Evolutionary conservation across 2,113 vertebrate species (phyloP), one percentile per base, ranked within the genome.

Genomic region (Platycercus adscitus): DNA sequence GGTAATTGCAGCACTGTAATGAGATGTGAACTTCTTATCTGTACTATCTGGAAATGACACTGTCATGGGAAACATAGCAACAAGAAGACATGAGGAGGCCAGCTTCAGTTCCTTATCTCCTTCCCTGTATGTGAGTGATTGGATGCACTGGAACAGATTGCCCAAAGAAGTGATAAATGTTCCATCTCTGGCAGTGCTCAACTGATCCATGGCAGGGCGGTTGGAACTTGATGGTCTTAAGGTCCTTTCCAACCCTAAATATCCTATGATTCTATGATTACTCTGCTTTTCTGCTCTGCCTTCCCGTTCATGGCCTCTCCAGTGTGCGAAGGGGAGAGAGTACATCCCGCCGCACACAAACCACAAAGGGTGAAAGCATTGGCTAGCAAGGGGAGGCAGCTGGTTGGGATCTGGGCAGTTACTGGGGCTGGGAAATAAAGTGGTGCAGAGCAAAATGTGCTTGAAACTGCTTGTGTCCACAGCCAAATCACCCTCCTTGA

Each of bases 241-340:
- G 20, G 55, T 56, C 55, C 13, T n/a, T 56, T 56, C 19, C 20
- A n/a, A 21, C 55, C 20, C 55, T 56, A 56, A 56, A 33, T 56
- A 14, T 56, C 33, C 12, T n/a, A 53, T 17, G 52, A 53, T 53
- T 53, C 28, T 53, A 23, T n/a, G 35, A 56, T 73, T 72, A 17
- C 21, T 68, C 46, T 91, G 75, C 39, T 88, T 85, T 79, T 65
- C 76, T 94, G 20, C 31, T 11, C 50, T 66, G 46, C 16, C 9
- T 5, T 68, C 18, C 33, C 15, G 2, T 13, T 90, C 29, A 64
- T 0, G 0, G 41, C 65, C 17, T 87, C 8, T 12, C 16, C 56
- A 80, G 41, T 4, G 1, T 26, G 52, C 47, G 19, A 49, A n/a
- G 35, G 31, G 46, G 56, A 50, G 50, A 63, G 31, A 56, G 16